These are phyloP conservation scores for Syngnathus floridae DNA, from an alignment of 2,113 vertebrate genomes.

Conservation along the genomic window DNA sequence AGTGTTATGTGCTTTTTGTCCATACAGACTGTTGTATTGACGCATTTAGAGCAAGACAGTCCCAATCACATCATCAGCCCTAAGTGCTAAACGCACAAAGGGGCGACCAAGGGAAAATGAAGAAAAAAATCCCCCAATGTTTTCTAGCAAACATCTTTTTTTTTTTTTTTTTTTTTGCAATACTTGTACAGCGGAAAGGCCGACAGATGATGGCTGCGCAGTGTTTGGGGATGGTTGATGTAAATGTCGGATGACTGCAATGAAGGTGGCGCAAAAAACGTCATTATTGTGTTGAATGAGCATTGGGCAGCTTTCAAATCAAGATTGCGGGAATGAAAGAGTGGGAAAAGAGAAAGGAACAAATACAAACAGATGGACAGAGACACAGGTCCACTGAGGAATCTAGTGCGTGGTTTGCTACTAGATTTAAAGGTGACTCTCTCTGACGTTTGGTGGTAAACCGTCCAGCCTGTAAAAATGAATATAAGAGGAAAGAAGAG, in stretches of 20 bases:
- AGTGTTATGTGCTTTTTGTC: no score
- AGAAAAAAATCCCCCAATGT: not conserved
- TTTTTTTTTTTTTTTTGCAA: not conserved
- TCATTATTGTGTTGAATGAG: constrained; percentile 11
- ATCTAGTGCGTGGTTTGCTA: constrained; percentile 99
- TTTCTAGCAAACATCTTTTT: not conserved
- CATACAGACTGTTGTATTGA: no score
- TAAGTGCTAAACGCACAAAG: no score
- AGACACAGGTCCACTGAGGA: constrained; percentile 99
- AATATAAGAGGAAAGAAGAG: constrained; percentile 88
- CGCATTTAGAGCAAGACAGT: no score
- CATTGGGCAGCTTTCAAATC: constrained; percentile 28
- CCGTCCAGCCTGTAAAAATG: constrained; percentile 96
- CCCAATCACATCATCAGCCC: no score
- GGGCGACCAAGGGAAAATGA: no score
- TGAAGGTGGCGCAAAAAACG: not conserved
- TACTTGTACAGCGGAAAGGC: constrained; percentile 6
- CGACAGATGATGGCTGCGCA: not conserved
- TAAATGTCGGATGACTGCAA: constrained; percentile 14
- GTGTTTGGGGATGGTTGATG: not conserved
- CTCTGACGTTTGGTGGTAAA: constrained; percentile 98
- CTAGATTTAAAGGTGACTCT: constrained; percentile 99
- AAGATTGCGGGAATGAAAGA: constrained; percentile 48
- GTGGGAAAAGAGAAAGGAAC: constrained; percentile 70
- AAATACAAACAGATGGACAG: constrained; percentile 81